Percentiles rank a stretch among this genome's conserved stretches.
Conservation (phyloP, 37 sponge, comb jelly and placozoan species). For the Halisarca cf. caerulea region DNA sequence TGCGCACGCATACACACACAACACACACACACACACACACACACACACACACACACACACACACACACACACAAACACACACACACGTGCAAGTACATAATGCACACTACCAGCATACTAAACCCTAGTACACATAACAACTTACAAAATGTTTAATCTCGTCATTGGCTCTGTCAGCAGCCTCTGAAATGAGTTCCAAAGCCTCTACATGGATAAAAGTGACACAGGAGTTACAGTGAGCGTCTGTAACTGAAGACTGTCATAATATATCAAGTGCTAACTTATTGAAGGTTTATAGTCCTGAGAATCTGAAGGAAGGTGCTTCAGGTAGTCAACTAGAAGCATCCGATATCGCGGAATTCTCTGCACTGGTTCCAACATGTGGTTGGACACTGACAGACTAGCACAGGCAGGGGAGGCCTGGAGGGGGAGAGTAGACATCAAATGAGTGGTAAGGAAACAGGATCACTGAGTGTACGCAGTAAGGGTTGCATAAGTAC, state of each 20-base stretch:
- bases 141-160: constrained; percentile 86
- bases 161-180: constrained; percentile 85
- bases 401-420: constrained; percentile 36
- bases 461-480: not conserved
- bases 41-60: no score
- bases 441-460: not conserved
- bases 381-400: constrained; percentile 65
- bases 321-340: constrained; percentile 72
- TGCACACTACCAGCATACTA: no score
- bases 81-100: not conserved
- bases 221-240: no score
- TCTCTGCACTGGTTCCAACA: constrained; percentile 89
- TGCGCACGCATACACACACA: no score
- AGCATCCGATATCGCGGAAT: constrained; percentile 85
- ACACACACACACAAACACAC: no score
- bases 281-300: constrained; percentile 60
- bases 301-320: constrained; percentile 67
- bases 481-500: no score
- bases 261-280: not conserved
- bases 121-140: not conserved
- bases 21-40: no score
- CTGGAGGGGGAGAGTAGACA: constrained; percentile 37
- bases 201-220: constrained; percentile 57
- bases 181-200: constrained; percentile 76
- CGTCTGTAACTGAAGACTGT: no score